Base-by-base conservation (phyloP, 2,113 vertebrate species). In the Tetrax tetrax region DNA sequence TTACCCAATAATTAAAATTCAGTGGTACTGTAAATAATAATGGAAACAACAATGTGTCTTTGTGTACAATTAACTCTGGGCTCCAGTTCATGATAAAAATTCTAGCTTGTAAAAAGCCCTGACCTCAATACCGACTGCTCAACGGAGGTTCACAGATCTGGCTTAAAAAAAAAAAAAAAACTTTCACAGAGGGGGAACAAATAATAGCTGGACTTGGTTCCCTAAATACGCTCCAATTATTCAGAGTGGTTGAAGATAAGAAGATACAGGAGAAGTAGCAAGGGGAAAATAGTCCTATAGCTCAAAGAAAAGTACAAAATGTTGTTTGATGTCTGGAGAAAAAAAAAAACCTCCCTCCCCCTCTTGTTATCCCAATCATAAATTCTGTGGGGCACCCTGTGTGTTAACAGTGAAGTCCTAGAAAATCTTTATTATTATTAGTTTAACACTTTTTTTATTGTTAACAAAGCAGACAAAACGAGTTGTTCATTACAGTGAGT, bases 391-490 rank as follows among this genome's bases (percentile, higher is more conserved):
- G 93, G 88, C 74, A 88, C 60, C 50, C 84, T 78, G 76, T 38
- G 35, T 50, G 88, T 69, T 94, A 91, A 35, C 77, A 90, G 64
- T 8, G 1, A 91, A 95, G 87, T 94, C 94, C 94, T 94, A 53
- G 82, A 93, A 97, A 93, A 96, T 96, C 91, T 95, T 96, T 96
- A 91, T 97, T 95, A 95, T 95, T 97, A 94, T 96, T 96, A 97
- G 94, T 96, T 97, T 95, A 98, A 98, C 97, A 97, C 96, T 95
- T 96, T 96, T 97, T 92, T 69, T 94, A 95, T 92, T 97, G 71
- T 94, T 98, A 98, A 97, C 95, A 97, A 97, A 95, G 96, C 96
- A 97, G 96, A 98, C 97, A 98, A 98, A 98, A 98, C 66, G 96
- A 97, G 96, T 96, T 98, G 87, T 93, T 98, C 97, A 95, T 97